Evolutionary conservation across 1,140 invertebrate genomes (phyloP).

Genomic region (Homalodisca vitripennis): DNA sequence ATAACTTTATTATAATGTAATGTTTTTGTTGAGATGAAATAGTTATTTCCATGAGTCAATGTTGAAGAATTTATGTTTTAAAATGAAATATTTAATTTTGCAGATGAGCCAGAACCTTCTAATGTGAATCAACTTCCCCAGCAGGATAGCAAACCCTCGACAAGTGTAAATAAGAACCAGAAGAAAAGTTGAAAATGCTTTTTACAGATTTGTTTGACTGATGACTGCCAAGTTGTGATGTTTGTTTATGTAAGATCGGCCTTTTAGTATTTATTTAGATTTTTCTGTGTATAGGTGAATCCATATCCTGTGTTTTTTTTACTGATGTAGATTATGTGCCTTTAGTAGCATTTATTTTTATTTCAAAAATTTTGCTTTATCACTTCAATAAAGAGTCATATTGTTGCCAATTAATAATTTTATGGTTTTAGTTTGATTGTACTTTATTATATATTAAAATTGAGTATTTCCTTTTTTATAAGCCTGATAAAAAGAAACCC

Average conservation of each 20-base stretch:
- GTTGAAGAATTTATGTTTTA: not conserved
- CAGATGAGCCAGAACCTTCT: not conserved
- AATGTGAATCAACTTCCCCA: not conserved
- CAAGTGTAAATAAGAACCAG: not conserved
- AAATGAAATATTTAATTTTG: not conserved
- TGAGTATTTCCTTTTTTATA: no score
- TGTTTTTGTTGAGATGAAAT: no score
- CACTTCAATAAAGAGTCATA: no score
- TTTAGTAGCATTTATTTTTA: not conserved
- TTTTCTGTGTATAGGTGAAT: not conserved
- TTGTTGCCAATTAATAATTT: no score
- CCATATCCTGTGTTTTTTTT: not conserved
- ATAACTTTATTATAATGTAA: no score
- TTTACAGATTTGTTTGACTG: not conserved
- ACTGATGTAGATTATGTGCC: not conserved
- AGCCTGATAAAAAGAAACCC: no score
- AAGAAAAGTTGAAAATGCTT: not conserved
- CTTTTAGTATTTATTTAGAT: not conserved
- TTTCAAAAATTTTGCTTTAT: no score
- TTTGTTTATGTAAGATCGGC: no score
- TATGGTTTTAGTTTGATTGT: no score
- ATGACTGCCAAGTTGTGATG: no score
- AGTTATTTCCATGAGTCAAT: no score
- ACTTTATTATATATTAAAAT: no score
- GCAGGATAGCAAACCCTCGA: not conserved